Percentiles rank a stretch among this genome's conserved stretches.
Evolutionary conservation across 2,113 vertebrate genomes (phyloP).

Genomic region (Hippocampus guttulatus): DNA sequence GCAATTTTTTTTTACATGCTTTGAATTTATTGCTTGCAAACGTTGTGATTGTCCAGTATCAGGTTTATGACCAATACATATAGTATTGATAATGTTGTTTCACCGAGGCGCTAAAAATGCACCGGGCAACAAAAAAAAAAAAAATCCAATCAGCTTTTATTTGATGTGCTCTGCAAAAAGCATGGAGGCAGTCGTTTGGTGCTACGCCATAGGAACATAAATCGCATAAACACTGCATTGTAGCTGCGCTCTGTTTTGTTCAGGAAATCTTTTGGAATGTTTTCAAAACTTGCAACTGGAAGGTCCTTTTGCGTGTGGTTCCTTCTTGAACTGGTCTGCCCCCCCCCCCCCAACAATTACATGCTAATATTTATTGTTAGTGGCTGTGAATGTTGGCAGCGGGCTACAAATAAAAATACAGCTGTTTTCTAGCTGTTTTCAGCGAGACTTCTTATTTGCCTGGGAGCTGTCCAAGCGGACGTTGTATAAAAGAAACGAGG

Average conservation of each 20-base stretch:
- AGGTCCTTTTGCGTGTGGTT: neutral
- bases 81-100: neutral
- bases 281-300: neutral
- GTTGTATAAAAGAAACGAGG: slow-evolving; percentile 41
- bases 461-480: slow-evolving; percentile 37
- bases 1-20: neutral
- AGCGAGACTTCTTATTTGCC: slow-evolving; percentile 30
- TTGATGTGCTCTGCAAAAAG: slow-evolving; percentile 6
- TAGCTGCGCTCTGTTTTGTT: neutral
- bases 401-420: slow-evolving; percentile 27
- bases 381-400: neutral
- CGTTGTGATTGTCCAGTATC: no score
- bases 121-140: slow-evolving; percentile 1
- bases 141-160: slow-evolving; percentile 8
- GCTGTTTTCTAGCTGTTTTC: slow-evolving; percentile 12
- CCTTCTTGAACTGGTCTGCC: neutral
- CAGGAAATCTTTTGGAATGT: neutral
- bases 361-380: neutral
- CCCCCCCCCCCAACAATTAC: neutral
- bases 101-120: neutral
- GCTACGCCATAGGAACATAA: neutral
- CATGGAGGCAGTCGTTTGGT: neutral
- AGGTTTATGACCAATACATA: neutral
- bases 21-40: neutral
- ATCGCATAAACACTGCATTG: neutral